Evolutionary conservation across 2,888 invertebrate species (phyloP), one percentile per base, ranked within the genome.

Genomic region (Amphipoea oculea): DNA sequence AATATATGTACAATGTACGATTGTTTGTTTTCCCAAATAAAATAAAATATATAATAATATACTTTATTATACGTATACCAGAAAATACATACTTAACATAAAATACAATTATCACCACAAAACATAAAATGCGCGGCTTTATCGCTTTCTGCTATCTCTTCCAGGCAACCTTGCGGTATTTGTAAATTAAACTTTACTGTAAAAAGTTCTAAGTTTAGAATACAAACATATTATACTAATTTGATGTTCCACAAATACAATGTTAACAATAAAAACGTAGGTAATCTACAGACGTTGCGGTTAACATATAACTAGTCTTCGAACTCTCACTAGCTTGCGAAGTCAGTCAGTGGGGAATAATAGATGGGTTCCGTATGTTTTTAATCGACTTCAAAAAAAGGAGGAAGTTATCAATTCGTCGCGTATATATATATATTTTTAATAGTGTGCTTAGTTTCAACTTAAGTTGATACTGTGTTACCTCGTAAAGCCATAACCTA

Each of bases 311-410:
- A 62, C 80, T 80, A 81, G 82, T 74, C 85, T 81, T 67, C 76
- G 69, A 87, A 88, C 89, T 89, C 89, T 89, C 89, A 86, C 90
- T 88, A 71, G 74, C 68, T 45, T 75, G 83, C 20, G 7, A 63
- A 73, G 79, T 75, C 66, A 75, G 73, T 48, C 69, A 45, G 51
- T 9, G 12, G 36, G 36, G 20, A 51, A 63, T 81, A 14, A 54
- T 36, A 3, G 9, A 20, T 14, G 72, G 81, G 90, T 84, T 89
- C 89, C 48, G 89, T 62, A 74, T 48, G 14, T 42, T 9, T 36
- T 76, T 29, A 29, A 29, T 29, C 29, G 29, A 29, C 29, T 29
- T 29, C 29, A 29, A 29, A 29, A 29, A 29, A 29, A 29, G 29
- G 29, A 29, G 29, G 29, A 29, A 29, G 29, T 29, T 29, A 29